A percentile compares a stretch with the other conserved stretches of the same genome.
Evolutionary conservation across 1,140 invertebrate genomes (phyloP).

Genomic region (Homalodisca vitripennis): DNA sequence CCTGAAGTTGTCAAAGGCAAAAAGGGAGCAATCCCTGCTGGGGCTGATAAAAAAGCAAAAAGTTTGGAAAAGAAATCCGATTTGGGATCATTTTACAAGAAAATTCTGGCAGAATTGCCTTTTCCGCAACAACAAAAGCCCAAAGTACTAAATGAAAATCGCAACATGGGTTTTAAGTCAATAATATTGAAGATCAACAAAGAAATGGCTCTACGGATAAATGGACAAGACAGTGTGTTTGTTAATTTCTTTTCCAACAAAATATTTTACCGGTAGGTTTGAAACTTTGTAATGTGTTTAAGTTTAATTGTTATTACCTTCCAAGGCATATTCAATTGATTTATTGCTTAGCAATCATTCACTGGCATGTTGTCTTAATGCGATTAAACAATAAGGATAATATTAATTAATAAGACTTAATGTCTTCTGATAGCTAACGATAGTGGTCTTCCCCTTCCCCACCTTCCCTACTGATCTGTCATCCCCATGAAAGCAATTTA

Average conservation of each 20-base stretch:
- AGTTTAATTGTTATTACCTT: background rate
- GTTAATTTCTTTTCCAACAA: background rate
- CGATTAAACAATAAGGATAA: no score
- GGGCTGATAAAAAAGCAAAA: background rate
- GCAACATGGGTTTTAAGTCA: background rate
- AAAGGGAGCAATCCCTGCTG: background rate
- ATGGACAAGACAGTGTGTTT: background rate
- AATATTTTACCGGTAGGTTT: background rate
- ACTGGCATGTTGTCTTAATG: no score
- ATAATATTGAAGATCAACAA: background rate
- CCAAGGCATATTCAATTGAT: background rate
- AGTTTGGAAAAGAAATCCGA: background rate
- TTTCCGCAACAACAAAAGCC: background rate
- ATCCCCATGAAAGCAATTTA: no score
- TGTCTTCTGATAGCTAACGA: no score
- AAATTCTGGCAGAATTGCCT: background rate
- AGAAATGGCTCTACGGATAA: background rate
- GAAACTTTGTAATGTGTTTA: background rate
- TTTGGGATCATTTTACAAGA: background rate
- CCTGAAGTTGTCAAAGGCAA: background rate
- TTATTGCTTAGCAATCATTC: no score
- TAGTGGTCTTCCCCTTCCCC: no score
- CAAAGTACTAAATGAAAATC: background rate
- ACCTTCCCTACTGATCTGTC: no score
- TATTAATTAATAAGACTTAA: no score